phyloP scores from a whole-genome alignment of 2,888 invertebrate species.

The Acronicta aceris region DNA sequence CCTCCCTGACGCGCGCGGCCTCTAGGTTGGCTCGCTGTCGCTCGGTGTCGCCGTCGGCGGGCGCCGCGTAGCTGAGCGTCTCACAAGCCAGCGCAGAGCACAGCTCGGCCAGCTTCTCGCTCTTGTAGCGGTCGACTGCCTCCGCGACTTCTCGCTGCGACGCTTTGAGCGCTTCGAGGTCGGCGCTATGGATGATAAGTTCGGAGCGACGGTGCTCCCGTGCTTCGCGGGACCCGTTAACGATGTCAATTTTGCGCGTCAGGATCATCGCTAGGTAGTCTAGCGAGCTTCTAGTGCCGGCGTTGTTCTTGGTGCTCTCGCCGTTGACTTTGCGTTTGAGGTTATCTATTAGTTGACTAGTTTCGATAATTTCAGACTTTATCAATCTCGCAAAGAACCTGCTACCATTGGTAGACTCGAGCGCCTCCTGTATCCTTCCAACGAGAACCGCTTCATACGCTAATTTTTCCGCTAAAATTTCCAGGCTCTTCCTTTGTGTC shows the following conservation, averaged over 20 bases:
- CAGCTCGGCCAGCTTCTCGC: constrained; percentile 91
- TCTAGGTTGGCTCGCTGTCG: constrained; percentile 83
- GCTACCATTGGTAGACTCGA: constrained; percentile 89
- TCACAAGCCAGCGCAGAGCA: constrained; percentile 92
- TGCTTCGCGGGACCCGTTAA: constrained; percentile 68
- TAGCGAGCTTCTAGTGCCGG: constrained; percentile 83
- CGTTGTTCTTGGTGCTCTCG: constrained; percentile 78
- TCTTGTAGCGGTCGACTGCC: constrained; percentile 91
- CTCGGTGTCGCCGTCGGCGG: constrained; percentile 83
- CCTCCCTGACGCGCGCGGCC: constrained; percentile 92
- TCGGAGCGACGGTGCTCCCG: constrained; percentile 72
- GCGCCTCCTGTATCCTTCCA: constrained; percentile 91
- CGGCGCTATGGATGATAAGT: constrained; percentile 81
- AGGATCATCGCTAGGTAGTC: constrained; percentile 94
- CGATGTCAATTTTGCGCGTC: constrained; percentile 91
- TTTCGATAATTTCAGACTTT: constrained; percentile 92
- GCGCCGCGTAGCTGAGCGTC: constrained; percentile 89
- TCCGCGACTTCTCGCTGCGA: constrained; percentile 90
- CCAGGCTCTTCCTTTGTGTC: constrained; percentile 91
- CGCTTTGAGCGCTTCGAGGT: constrained; percentile 85
- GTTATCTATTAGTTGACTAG: constrained; percentile 93
- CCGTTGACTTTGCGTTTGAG: constrained; percentile 92
- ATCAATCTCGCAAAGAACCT: constrained; percentile 90
- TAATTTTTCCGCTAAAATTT: constrained; percentile 93
- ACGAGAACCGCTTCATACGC: constrained; percentile 94